Evolutionary conservation across 2,888 invertebrate species (phyloP).

Genomic region (Nemurella pictetii): DNA sequence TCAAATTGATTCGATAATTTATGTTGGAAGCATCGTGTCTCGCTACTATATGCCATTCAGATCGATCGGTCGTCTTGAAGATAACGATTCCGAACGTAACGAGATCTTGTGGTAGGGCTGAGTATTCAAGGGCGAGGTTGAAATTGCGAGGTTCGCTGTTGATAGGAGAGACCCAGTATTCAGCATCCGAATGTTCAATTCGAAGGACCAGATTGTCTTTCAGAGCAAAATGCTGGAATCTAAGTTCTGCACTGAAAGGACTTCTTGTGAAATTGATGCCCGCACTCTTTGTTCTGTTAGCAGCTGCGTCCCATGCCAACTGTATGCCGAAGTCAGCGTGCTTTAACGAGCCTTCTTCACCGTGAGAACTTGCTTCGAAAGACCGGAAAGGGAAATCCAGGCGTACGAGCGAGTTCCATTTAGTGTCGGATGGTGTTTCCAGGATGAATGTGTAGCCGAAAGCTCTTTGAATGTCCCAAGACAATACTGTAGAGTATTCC

Average conservation of each 20-base stretch:
- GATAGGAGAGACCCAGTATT: constrained; percentile 32
- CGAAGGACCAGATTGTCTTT: constrained; percentile 43
- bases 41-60: not conserved
- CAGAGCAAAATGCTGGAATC: constrained; percentile 44
- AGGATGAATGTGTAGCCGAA: constrained; percentile 44
- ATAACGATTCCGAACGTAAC: constrained; percentile 35
- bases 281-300: constrained; percentile 44
- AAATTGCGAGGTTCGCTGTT: constrained; percentile 35
- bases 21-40: constrained; percentile 41
- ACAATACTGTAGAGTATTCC: constrained; percentile 43
- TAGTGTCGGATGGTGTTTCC: not conserved
- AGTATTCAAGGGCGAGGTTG: constrained; percentile 42
- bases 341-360: not conserved
- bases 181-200: constrained; percentile 37
- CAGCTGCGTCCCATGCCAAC: constrained; percentile 47
- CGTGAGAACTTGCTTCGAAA: constrained; percentile 39
- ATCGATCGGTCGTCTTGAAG: constrained; percentile 4
- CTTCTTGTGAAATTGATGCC: constrained; percentile 42
- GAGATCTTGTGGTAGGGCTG: constrained; percentile 40
- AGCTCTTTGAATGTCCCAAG: constrained; percentile 44
- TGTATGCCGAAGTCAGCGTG: constrained; percentile 38
- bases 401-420: constrained; percentile 36
- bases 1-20: constrained; percentile 36
- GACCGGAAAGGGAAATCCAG: constrained; percentile 46
- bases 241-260: constrained; percentile 37